Evolutionary conservation across 2,888 invertebrate species (phyloP), one percentile per base, ranked within the genome.

Genomic region (Synergus itoensis): DNA sequence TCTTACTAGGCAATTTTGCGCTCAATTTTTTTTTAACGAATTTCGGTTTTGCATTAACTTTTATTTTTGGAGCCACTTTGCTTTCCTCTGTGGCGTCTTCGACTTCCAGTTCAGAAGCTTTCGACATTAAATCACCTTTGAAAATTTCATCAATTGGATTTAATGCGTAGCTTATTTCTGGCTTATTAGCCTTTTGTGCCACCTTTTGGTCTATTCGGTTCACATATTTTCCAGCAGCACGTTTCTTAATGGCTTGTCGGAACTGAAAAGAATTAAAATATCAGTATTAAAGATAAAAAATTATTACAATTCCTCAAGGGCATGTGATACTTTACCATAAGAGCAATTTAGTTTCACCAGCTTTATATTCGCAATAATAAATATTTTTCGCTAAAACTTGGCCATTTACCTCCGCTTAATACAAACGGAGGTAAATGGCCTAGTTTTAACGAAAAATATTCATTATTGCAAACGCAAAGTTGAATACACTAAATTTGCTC

Each of bases 191-290:
- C 91, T 96, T 95, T 86, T 95, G 94, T 40, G 95, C 94, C 40
- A 95, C 94, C 92, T 98, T 98, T 88, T 97, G 96, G 86, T 97
- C 95, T 79, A 98, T 93, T 87, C 96, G 94, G 86, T 96, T 95
- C 53, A 96, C 93, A 91, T 98, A 99, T 90, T 97, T 96, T 80
- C 94, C 94, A 63, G 95, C 95, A 82, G 95, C 95, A 79, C 94
- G 94, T 90, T 95, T 95, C 67, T 94, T 95, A 77, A 96, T 89
- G 75, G 95, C 94, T 90, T 96, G 95, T 36, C 98, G 94, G 87
- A 96, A 95, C 94, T 95, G 89, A 53, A 92, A 91, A 84, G n/a
- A 2, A 60, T 21, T 11, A 77, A 79, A 83, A 81, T 28, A 28
- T 28, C n/a, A 64, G 64, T 67, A 62, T 75, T 69, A 67, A 14